Evolutionary conservation across 2,797 vertebrate species (phyloP).

Genomic region (Florisuga fusca): DNA sequence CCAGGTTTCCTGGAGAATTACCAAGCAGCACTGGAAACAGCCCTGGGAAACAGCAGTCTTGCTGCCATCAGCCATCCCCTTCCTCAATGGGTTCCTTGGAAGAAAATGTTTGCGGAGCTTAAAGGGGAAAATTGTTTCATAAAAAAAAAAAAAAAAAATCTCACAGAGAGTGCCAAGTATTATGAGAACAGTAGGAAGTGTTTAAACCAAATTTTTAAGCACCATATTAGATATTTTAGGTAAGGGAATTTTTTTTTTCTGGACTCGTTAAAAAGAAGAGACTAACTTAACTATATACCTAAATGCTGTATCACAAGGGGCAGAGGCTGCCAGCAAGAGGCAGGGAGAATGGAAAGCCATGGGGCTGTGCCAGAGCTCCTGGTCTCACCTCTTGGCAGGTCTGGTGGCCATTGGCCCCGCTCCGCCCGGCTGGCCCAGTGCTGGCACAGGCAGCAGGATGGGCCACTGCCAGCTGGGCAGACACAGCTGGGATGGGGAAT

Average conservation of each 20-base stretch:
- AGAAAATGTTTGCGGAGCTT: neutral
- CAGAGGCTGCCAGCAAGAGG: neutral
- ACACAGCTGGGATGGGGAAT: neutral
- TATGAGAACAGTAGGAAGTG: neutral
- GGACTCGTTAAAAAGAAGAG: neutral
- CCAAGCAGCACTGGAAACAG: neutral
- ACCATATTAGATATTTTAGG: neutral
- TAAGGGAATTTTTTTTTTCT: neutral
- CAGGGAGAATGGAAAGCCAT: neutral
- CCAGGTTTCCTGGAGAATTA: neutral
- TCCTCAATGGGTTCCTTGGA: neutral
- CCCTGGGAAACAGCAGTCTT: neutral
- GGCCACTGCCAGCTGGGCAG: neutral
- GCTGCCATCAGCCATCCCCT: neutral
- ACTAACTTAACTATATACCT: neutral
- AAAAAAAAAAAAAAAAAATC: neutral
- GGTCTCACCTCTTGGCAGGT: neutral
- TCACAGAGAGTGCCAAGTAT: neutral
- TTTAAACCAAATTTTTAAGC: neutral
- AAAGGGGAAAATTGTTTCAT: neutral
- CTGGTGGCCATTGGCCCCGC: fast-evolving
- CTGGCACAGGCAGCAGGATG: neutral
- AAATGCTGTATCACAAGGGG: fast-evolving
- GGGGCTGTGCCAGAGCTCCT: neutral
- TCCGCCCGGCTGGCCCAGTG: neutral